Conservation (phyloP, 2,113 vertebrate genomes). For the Dipodomys spectabilis region DNA sequence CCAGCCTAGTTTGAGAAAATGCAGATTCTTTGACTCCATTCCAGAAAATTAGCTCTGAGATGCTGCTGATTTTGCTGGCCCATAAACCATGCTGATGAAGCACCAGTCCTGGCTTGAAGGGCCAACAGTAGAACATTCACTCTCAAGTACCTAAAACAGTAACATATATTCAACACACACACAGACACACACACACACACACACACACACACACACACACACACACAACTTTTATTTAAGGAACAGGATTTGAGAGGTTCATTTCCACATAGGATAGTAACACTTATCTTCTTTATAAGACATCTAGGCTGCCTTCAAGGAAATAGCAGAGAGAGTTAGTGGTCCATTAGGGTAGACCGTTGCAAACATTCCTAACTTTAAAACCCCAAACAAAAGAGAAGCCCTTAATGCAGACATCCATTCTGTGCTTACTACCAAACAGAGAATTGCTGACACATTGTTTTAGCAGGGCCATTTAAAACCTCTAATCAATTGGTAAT, state of each 20-base stretch:
- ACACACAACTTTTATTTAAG: constrained; percentile 43
- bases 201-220: too few species aligned
- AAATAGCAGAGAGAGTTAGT: constrained; percentile 71
- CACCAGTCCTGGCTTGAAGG: background rate
- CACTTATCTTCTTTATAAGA: constrained; percentile 77
- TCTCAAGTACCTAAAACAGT: too few species aligned
- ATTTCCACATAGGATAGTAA: constrained; percentile 37
- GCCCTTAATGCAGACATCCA: constrained; percentile 62
- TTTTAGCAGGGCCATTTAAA: constrained; percentile 85
- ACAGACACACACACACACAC: rapidly evolving
- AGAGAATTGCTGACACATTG: constrained; percentile 77
- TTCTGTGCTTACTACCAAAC: constrained; percentile 58
- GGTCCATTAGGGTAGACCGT: constrained; percentile 75
- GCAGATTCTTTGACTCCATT: background rate
- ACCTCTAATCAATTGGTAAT: constrained; percentile 79
- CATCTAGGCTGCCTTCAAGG: constrained; percentile 70
- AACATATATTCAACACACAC: background rate
- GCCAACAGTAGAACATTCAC: background rate
- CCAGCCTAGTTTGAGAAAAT: background rate
- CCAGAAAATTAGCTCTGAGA: background rate
- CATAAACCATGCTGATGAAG: too few species aligned
- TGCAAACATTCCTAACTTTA: constrained; percentile 73
- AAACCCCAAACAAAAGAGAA: constrained; percentile 64
- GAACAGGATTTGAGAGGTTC: constrained; percentile 15
- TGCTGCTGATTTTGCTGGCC: background rate